Percentiles rank a stretch among this genome's conserved stretches.
Evolutionary conservation across 2,797 vertebrate genomes (phyloP).

Genomic region (Acipenser transmontanus): DNA sequence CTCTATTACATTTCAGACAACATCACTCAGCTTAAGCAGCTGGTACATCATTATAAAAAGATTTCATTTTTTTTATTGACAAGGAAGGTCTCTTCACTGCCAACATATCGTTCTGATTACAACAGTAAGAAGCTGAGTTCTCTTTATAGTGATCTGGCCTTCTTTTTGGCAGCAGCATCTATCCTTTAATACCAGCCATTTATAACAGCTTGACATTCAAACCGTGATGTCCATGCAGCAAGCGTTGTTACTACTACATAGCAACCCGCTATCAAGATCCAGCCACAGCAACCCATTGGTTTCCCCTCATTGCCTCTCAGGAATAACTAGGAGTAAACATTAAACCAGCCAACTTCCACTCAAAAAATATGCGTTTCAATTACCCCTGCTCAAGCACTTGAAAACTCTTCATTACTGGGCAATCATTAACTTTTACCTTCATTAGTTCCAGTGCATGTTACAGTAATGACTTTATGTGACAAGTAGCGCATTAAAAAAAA

Average conservation of each 20-base stretch:
- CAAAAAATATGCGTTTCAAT: background rate
- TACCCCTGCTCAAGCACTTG: background rate
- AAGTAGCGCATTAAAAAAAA: too few species aligned
- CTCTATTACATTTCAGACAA: too few species aligned
- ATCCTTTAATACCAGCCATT: background rate
- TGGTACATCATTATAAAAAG: too few species aligned
- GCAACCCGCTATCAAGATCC: slow-evolving; percentile 3
- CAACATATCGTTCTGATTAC: too few species aligned
- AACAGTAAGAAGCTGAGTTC: too few species aligned
- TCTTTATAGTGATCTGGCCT: too few species aligned
- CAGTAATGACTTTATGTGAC: background rate
- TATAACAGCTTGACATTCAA: slow-evolving; percentile 1
- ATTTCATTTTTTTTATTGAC: too few species aligned
- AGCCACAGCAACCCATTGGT: background rate
- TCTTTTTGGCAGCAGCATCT: background rate
- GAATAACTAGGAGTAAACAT: background rate
- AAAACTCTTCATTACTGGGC: background rate
- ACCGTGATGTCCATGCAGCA: too few species aligned
- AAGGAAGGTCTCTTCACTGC: too few species aligned
- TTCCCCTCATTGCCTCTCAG: slow-evolving; percentile 7
- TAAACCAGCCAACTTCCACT: background rate
- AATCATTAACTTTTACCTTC: slow-evolving; percentile 5
- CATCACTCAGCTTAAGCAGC: too few species aligned
- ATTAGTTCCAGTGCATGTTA: background rate
- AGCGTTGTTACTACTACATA: slow-evolving; percentile 2